Percentiles rank a stretch among this genome's conserved stretches.
phyloP scores from a whole-genome alignment of 1,140 invertebrate species.

The Acromyrmex echinatior region DNA sequence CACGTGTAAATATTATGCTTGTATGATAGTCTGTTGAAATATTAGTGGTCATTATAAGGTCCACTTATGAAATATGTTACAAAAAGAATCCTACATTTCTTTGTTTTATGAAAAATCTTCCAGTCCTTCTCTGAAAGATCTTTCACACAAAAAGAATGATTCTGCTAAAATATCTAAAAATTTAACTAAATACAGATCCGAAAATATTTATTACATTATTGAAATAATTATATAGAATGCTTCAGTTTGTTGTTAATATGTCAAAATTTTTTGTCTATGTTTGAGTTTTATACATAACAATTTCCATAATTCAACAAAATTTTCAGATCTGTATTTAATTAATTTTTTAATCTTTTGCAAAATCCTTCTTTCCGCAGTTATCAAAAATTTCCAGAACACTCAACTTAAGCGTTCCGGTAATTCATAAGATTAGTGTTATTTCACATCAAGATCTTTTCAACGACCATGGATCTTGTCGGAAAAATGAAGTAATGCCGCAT shows the following conservation, averaged over 20 bases:
- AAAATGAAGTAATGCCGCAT: constrained; percentile 2
- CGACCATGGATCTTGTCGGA: constrained; percentile 36
- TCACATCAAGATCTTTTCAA: not conserved
- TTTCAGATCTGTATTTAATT: too few species aligned
- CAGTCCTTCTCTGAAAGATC: too few species aligned
- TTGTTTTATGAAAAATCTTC: not conserved
- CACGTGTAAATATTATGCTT: constrained; percentile 36
- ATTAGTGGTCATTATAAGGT: not conserved
- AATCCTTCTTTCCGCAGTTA: not conserved
- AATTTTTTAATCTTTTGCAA: too few species aligned
- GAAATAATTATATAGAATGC: too few species aligned
- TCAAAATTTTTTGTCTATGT: too few species aligned
- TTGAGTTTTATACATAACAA: too few species aligned
- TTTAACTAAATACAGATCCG: too few species aligned
- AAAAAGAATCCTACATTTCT: not conserved
- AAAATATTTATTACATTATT: too few species aligned
- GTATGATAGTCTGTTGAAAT: constrained; percentile 34
- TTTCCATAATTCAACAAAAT: too few species aligned
- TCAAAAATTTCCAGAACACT: not conserved
- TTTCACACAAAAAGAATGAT: too few species aligned
- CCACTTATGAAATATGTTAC: constrained; percentile 21
- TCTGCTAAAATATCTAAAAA: too few species aligned
- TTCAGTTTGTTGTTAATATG: too few species aligned
- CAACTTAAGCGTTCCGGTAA: constrained; percentile 1
- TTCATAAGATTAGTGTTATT: constrained; percentile 1